Conservation (phyloP, 2,888 invertebrate genomes). For the Thera britannica region DNA sequence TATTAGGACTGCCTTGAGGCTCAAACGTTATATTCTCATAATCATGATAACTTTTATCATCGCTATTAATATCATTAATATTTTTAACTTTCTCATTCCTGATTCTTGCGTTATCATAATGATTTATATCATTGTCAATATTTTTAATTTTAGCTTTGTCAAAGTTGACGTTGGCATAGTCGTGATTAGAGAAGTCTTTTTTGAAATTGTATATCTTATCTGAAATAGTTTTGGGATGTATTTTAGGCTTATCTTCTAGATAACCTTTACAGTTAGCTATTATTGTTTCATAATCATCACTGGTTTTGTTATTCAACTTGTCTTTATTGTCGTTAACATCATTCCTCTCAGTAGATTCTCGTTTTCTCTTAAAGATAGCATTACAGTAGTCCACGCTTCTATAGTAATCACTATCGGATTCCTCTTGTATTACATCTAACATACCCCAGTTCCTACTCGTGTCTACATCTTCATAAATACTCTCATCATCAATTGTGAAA, state of each 20-base stretch:
- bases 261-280: conserved; percentile 47
- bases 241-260: conserved; percentile 53
- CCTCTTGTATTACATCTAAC: conserved; percentile 77
- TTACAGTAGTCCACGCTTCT: conserved; percentile 76
- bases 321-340: conserved; percentile 31
- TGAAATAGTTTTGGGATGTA: conserved; percentile 67
- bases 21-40: conserved; percentile 47
- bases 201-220: conserved; percentile 78
- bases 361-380: conserved; percentile 44
- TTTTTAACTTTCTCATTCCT: conserved; percentile 12
- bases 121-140: conserved; percentile 21
- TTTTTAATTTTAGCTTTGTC: conserved; percentile 32
- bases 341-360: conserved; percentile 25
- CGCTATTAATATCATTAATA: conserved; percentile 3
- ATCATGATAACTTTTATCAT: conserved; percentile 31
- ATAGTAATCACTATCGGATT: conserved; percentile 80
- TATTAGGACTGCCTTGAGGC: conserved; percentile 42
- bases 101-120: conserved; percentile 29
- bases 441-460: conserved; percentile 62
- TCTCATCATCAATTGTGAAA: conserved; percentile 40
- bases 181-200: conserved; percentile 74
- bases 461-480: conserved; percentile 73
- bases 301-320: conserved; percentile 27
- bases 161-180: conserved; percentile 71
- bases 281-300: conserved; percentile 40